A percentile compares a stretch with the other conserved stretches of the same genome.
Conservation (phyloP, 30 jellyfish, hydroid and myxozoan species). For the Cassiopea andromeda region DNA sequence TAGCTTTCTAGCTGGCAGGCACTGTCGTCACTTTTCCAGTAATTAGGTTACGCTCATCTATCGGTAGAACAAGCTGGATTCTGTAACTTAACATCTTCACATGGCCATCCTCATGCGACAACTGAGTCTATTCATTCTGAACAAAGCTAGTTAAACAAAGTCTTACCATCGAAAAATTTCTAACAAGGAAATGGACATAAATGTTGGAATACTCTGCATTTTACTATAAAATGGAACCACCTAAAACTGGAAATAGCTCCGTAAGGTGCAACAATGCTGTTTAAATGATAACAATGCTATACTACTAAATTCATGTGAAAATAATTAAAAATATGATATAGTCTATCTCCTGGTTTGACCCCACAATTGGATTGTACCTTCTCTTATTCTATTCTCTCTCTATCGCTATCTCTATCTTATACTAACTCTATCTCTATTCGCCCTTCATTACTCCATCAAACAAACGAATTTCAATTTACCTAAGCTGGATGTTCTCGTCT, state of each 20-base stretch:
- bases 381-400: too few relatives aligned
- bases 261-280: background rate
- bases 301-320: background rate
- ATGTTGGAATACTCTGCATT: background rate
- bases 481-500: too few relatives aligned
- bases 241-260: background rate
- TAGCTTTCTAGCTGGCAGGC: too few relatives aligned
- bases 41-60: too few relatives aligned
- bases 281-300: background rate
- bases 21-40: too few relatives aligned
- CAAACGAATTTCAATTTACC: too few relatives aligned
- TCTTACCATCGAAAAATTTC: background rate
- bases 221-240: background rate
- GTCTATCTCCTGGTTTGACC: background rate
- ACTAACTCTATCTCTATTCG: too few relatives aligned
- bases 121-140: background rate
- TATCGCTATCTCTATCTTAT: too few relatives aligned
- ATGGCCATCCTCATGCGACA: background rate
- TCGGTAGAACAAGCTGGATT: too few relatives aligned
- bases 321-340: background rate
- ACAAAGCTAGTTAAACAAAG: background rate
- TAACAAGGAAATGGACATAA: background rate
- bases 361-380: background rate
- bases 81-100: too few relatives aligned
- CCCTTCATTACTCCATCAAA: too few relatives aligned